phyloP scores from a whole-genome alignment of 2,113 vertebrate genomes.

The Lophochroa leadbeateri region DNA sequence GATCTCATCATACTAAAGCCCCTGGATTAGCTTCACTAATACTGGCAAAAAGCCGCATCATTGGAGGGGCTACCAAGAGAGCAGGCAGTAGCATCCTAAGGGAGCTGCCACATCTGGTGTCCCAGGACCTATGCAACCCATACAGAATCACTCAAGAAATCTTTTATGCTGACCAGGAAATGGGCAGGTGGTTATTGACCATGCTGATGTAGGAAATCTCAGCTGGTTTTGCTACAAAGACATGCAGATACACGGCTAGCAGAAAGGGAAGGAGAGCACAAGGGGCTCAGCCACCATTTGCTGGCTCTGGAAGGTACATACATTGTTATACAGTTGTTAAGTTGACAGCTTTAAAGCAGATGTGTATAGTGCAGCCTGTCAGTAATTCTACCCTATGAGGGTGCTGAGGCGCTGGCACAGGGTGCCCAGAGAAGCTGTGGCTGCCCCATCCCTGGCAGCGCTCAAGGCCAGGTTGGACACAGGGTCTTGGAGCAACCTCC shows the following conservation, averaged over 20 bases:
- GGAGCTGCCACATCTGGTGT: neutral
- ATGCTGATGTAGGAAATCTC: neutral
- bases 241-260: neutral
- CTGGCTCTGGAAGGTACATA: neutral
- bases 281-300: neutral
- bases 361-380: neutral
- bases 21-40: neutral
- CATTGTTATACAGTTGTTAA: neutral
- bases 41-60: neutral
- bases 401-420: neutral
- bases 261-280: neutral
- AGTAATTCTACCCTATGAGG: neutral
- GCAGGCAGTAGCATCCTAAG: neutral
- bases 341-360: neutral
- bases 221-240: neutral
- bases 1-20: neutral
- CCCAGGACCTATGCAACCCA: neutral
- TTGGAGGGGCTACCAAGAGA: neutral
- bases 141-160: neutral
- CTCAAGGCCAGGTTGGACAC: too few species aligned
- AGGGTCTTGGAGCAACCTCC: neutral
- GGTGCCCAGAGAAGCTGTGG: neutral
- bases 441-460: neutral
- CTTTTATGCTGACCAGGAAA: neutral
- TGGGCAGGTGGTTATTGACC: neutral